These are phyloP conservation scores for Mastomys natalensis DNA, from an alignment of 2,113 vertebrate species.

Conservation along the genomic window DNA sequence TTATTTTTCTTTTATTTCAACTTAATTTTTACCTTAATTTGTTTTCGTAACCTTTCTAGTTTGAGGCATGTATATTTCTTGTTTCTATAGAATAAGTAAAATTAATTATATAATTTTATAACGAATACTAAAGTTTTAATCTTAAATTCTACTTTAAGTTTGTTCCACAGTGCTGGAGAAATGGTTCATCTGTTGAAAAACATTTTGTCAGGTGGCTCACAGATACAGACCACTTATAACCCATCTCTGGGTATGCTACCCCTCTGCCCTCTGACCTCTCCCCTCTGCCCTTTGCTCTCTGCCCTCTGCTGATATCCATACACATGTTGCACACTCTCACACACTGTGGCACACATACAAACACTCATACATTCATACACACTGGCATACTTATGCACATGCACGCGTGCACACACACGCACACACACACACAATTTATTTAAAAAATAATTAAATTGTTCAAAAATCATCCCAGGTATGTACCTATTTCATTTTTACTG, in stretches of 20 bases:
- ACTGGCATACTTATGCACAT: neutral
- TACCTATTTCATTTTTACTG: neutral
- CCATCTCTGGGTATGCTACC: neutral
- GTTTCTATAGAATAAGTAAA: neutral
- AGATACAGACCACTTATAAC: neutral
- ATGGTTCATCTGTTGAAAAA: neutral
- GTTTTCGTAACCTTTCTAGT: neutral
- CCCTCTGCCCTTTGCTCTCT: no score
- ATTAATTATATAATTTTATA: neutral
- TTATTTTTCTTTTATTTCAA: neutral
- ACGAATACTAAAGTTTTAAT: constrained; percentile 26
- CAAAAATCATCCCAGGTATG: neutral
- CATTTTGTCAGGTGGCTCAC: neutral
- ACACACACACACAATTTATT: neutral
- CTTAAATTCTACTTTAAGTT: constrained; percentile 5
- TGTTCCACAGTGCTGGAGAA: neutral
- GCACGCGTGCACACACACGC: neutral
- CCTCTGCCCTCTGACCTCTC: neutral
- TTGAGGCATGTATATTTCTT: neutral
- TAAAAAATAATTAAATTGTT: neutral
- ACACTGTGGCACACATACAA: no score
- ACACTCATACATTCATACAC: neutral
- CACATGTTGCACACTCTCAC: neutral
- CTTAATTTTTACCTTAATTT: neutral
- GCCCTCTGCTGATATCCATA: neutral